Conservation (phyloP, 2,113 vertebrate species). For the Thunnus thynnus region DNA sequence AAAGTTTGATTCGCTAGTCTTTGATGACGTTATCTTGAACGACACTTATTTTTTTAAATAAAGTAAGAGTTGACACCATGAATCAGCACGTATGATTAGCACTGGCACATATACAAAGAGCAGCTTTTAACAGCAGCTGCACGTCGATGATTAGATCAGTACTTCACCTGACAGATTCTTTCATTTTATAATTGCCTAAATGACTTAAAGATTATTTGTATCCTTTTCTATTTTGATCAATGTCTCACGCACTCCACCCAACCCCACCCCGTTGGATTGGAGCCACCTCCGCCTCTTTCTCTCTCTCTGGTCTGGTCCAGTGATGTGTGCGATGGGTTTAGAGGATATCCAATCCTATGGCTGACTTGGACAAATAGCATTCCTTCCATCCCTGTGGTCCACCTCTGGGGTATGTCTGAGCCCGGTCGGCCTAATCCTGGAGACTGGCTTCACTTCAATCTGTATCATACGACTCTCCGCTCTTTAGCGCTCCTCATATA, state of each 20-base stretch:
- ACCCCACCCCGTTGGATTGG: too few species aligned
- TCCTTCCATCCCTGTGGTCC: conserved; percentile 63
- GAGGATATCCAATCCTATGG: conserved; percentile 49
- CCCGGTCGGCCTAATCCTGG: conserved; percentile 32
- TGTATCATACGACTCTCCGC: not conserved
- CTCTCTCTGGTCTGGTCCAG: conserved; percentile 6
- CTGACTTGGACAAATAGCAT: conserved; percentile 52
- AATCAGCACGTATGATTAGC: not conserved
- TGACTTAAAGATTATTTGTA: conserved; percentile 13
- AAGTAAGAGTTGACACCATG: not conserved
- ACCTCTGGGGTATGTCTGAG: conserved; percentile 32
- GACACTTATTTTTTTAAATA: too few species aligned
- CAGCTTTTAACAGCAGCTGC: not conserved
- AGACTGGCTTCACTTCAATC: conserved; percentile 21
- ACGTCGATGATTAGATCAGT: not conserved
- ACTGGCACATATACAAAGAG: not conserved
- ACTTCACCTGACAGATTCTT: not conserved
- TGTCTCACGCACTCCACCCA: not conserved
- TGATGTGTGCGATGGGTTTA: conserved; percentile 51
- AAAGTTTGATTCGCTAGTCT: too few species aligned
- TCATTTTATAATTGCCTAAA: not conserved
- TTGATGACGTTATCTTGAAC: too few species aligned
- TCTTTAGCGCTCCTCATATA: not conserved
- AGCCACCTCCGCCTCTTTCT: not conserved
- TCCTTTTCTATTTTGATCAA: not conserved